Conservation (phyloP, 2,113 vertebrate genomes). For the Cinclus mexicanus region DNA sequence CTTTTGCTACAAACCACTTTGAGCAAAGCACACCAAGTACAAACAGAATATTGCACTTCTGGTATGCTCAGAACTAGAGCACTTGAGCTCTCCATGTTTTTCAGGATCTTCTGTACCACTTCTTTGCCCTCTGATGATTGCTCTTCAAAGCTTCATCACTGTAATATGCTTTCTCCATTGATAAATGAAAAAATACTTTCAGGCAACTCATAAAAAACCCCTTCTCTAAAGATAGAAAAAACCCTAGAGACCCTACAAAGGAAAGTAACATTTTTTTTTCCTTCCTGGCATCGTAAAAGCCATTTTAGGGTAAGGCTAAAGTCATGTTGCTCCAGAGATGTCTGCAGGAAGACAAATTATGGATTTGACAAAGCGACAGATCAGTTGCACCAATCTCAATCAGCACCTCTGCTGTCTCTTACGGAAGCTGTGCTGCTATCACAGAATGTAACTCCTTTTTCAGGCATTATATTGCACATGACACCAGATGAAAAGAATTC, state of each 20-base stretch:
- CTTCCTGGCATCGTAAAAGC: neutral
- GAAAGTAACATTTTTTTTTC: neutral
- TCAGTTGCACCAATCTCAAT: neutral
- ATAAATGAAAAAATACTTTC: neutral
- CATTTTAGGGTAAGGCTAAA: neutral
- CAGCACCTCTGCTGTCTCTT: neutral
- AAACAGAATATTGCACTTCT: slow-evolving; percentile 45
- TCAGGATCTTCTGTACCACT: neutral
- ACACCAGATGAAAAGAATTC: neutral
- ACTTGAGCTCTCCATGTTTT: slow-evolving; percentile 39
- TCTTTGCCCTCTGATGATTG: slow-evolving; percentile 57
- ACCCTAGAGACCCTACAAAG: neutral
- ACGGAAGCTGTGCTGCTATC: neutral
- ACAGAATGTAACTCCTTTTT: neutral
- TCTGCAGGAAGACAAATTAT: neutral
- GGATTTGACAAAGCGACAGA: neutral
- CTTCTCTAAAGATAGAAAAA: neutral
- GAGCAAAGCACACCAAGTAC: neutral
- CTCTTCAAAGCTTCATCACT: slow-evolving; percentile 54
- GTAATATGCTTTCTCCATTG: slow-evolving; percentile 67
- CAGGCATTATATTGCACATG: neutral
- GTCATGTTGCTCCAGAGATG: neutral
- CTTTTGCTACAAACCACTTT: neutral
- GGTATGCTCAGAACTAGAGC: slow-evolving; percentile 72
- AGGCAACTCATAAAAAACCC: neutral